Base-by-base conservation (phyloP, 2,113 vertebrate genomes). In the Balaeniceps rex region DNA sequence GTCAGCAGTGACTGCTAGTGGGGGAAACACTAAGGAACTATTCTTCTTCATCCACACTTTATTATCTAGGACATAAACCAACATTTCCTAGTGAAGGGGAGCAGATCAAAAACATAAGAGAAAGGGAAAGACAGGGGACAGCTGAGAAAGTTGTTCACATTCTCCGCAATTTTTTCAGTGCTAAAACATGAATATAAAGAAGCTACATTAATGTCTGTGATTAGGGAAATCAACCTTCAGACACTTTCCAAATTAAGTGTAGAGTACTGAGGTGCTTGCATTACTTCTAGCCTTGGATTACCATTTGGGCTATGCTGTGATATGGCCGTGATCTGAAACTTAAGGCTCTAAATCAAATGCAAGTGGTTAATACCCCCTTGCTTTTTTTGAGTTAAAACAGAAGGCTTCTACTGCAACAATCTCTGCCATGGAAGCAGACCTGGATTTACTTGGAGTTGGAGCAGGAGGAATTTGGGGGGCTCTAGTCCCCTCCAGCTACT, bases 281-380 rank as follows among this genome's bases (percentile, higher is more conserved):
- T 70, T 92, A 87, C 38, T 42, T 76, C 36, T 51, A 60, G n/a
- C 14, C 58, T 65, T 75, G 34, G 36, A 69, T 52, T 33, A 78
- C 4, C 11, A 22, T 29, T 64, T 80, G 9, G 19, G 25, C 19
- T 88, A 18, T 12, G 1, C 36, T 49, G 31, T 49, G 11, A 4
- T 47, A 26, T 7, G 34, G 5, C 25, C 2, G 0, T 52, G 6
- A 52, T 36, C 31, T 77, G 84, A 65, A 93, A 69, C 9, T 70
- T 71, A 65, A 71, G 14, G 4, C 16, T 79, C 8, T 68, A 44
- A 75, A 83, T 18, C 4, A 76, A 80, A 74, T 40, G 7, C 5
- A 6, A 40, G 10, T 1, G 0, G 6, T 61, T 69, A 83, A 38
- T 12, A 61, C 5, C 1, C 14, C 7, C 3, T 12, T 26, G 18